Evolutionary conservation across 1,140 invertebrate genomes (phyloP).

Genomic region (Anastrepha ludens): DNA sequence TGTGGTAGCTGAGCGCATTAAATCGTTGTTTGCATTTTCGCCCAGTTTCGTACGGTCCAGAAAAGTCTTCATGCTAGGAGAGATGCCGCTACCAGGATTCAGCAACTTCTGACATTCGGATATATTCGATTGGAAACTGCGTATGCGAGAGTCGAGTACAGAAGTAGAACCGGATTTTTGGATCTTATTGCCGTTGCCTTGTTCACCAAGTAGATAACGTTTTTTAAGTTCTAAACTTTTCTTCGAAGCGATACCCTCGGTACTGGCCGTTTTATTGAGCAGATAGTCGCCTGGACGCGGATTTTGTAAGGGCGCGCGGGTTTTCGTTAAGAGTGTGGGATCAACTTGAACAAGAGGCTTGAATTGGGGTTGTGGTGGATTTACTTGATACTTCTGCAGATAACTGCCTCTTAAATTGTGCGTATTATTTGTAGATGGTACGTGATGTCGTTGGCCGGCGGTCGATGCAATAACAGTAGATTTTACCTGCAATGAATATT

Average conservation of each 20-base stretch:
- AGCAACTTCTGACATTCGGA: constrained; percentile 91
- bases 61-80: constrained; percentile 85
- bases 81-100: constrained; percentile 85
- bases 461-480: constrained; percentile 64
- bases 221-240: constrained; percentile 89
- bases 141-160: constrained; percentile 87
- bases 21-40: constrained; percentile 60
- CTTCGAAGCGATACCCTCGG: constrained; percentile 89
- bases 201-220: constrained; percentile 83
- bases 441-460: constrained; percentile 61
- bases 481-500: constrained; percentile 62
- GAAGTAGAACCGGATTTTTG: constrained; percentile 90
- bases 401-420: constrained; percentile 63
- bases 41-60: constrained; percentile 73
- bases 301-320: constrained; percentile 73
- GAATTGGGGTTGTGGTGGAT: constrained; percentile 76
- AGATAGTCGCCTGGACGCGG: constrained; percentile 82
- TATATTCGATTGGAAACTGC: constrained; percentile 88
- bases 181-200: constrained; percentile 78
- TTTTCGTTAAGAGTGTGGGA: constrained; percentile 67
- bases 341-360: constrained; percentile 75
- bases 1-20: constrained; percentile 69
- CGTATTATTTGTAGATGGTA: constrained; percentile 57
- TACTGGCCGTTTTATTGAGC: constrained; percentile 87
- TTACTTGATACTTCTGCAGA: constrained; percentile 68